Evolutionary conservation across 2,113 vertebrate genomes (phyloP).

Genomic region (Amazona vittata): DNA sequence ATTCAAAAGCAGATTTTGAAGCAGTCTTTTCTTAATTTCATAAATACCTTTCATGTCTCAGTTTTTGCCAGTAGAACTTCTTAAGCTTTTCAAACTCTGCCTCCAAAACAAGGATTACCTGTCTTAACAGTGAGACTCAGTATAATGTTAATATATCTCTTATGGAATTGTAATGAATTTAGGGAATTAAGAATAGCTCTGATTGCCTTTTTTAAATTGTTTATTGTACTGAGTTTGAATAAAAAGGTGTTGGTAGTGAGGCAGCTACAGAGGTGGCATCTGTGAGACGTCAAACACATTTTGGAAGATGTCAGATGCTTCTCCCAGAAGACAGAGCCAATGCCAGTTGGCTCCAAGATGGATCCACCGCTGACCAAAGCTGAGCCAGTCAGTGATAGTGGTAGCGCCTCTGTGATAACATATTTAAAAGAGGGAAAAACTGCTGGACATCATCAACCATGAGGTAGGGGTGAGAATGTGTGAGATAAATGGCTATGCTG

Average conservation of each 20-base stretch:
- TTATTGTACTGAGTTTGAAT: neutral
- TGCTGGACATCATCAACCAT: neutral
- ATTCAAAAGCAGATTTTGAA: neutral
- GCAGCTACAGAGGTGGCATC: neutral
- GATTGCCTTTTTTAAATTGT: neutral
- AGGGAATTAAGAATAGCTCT: neutral
- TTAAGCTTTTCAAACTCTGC: neutral
- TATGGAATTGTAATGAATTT: neutral
- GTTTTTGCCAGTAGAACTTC: neutral
- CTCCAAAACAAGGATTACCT: neutral
- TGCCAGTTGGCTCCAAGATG: neutral
- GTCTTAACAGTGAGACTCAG: neutral
- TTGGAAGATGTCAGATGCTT: neutral
- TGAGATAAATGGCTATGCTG: neutral
- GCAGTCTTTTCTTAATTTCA: neutral
- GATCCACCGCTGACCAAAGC: neutral
- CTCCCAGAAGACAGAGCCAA: neutral
- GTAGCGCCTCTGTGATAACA: neutral
- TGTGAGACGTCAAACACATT: neutral
- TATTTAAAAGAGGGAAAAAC: neutral
- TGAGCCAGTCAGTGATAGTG: neutral
- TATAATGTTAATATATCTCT: neutral
- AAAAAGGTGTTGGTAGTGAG: neutral
- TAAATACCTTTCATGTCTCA: neutral
- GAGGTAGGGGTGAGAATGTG: neutral